Evolutionary conservation across 2,888 invertebrate genomes (phyloP).

Genomic region (Eristalis tenax): DNA sequence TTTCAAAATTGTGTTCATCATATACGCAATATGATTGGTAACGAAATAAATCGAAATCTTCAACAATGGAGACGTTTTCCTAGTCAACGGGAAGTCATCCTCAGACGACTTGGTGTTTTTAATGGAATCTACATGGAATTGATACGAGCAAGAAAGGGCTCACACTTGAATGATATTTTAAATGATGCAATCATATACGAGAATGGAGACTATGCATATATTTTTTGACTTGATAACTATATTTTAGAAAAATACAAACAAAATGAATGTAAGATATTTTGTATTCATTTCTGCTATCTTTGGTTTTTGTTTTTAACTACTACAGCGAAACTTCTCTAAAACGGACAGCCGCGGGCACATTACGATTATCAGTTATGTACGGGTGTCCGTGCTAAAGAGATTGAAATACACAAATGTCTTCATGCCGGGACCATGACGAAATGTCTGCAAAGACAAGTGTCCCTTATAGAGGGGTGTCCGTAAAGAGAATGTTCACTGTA

Average conservation of each 20-base stretch:
- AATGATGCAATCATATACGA: conserved; percentile 46
- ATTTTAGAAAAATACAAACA: background rate
- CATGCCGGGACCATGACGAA: too few relatives aligned
- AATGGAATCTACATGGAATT: conserved; percentile 40
- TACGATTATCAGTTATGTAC: too few relatives aligned
- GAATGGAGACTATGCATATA: conserved; percentile 18
- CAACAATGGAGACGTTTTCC: conserved; percentile 11
- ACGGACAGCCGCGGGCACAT: too few relatives aligned
- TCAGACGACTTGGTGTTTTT: conserved; percentile 26
- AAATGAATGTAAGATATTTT: conserved; percentile 27
- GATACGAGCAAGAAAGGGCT: conserved; percentile 28
- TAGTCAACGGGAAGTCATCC: background rate
- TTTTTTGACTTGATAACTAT: conserved; percentile 12
- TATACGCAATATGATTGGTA: conserved; percentile 35
- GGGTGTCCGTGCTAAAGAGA: too few relatives aligned
- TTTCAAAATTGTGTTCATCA: conserved; percentile 52
- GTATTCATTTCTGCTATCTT: background rate
- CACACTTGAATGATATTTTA: conserved; percentile 39
- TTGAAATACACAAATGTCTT: too few relatives aligned
- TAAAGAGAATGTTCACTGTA: too few relatives aligned
- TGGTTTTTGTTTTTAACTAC: background rate
- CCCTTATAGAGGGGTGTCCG: too few relatives aligned
- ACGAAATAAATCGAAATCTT: conserved; percentile 43
- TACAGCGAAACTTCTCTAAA: too few relatives aligned
- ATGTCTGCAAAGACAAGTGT: too few relatives aligned